Evolutionary conservation across 1,140 invertebrate species (phyloP), one percentile per base, ranked within the genome.

Genomic region (Drosophila pruinosa): DNA sequence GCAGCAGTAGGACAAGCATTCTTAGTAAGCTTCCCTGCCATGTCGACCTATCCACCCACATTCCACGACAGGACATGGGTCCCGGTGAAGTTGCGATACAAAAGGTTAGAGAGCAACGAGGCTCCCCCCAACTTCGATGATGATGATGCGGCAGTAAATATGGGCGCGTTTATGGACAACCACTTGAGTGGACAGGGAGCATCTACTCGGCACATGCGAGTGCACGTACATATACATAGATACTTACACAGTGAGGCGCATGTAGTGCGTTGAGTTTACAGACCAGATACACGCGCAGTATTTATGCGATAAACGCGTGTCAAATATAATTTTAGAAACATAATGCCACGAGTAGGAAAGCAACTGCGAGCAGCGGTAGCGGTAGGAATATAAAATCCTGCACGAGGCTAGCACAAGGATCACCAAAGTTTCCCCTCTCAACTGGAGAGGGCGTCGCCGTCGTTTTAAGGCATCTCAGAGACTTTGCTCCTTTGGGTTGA

Each of bases 241-340:
- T 8, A 45, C 12, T 12, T 19, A 34, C 38, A 17, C 38, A 39
- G 14, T 15, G 2, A 17, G 58, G 17, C 31, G 34, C 48, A 63
- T 45, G 10, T 64, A 45, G 24, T 22, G 47, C 47, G 50, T 31
- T 17, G 47, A 38, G 53, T 56, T 56, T 56, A 34, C 48, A 14
- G 36, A 10, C 34, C 43, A 69, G 38, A 69, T 52, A 58, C 61
- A 53, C 53, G 62, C 38, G 39, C 69, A 22, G 63, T 72, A 72
- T 72, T 72, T 72, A 72, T 72, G 63, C 69, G 69, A 65, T 72
- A 72, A 72, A 53, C 69, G 53, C 69, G 69, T 72, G 69, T 59
- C 53, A 67, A 72, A 67, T 72, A 59, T 67, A 67, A 59, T 72
- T 72, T 68, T 53, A 38, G 31, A 58, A 72, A 67, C 52, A 65